Evolutionary conservation across 2,113 vertebrate genomes (phyloP), one percentile per base, ranked within the genome.

Genomic region (Pseudonaja textilis): DNA sequence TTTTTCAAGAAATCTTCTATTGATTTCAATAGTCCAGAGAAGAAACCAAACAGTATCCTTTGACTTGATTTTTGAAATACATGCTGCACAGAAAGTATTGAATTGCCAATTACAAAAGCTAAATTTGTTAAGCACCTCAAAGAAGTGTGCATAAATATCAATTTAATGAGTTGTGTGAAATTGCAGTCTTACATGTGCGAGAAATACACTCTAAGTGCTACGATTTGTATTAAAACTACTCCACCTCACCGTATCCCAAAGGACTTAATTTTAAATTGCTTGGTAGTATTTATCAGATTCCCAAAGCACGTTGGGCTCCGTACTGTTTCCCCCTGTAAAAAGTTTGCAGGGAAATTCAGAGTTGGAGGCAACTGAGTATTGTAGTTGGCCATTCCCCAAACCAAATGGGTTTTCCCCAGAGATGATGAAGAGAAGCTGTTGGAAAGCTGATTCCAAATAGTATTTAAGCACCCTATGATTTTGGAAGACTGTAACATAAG

Each of bases 371-470:
- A 91, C 45, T 88, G 52, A 56, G 8, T 25, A 55, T 87, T 26
- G 91, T 56, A 86, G 69, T 20, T 57, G 50, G 64, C 12, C 57
- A 64, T 54, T 86, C 50, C 26, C 59, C 90, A 94, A 87, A 11
- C 87, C 88, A 61, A 93, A 74, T 42, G 93, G 23, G 91, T 47
- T 91, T 93, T 64, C 94, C 89, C 95, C 56, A 29, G 1, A 93
- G 39, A 64, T 9, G 18, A 87, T 20, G 14, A 47, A 85, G 5
- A 14, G 52, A 59, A 52, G 61, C 14, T 2, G 5, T 39, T 25
- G 20, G 25, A 16, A 39, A 3, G 61, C 5, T 47, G n/a, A 29
- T 34, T 55, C 39, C 42, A 90, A 54, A 39, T n/a, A 11, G 61
- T 39, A 22, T 29, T 57, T 47, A 20, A 16, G 23, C 59, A 89